Evolutionary conservation across 37 sponge, comb jelly and placozoan genomes (phyloP).

Genomic region (Chondrosia reniformis): DNA sequence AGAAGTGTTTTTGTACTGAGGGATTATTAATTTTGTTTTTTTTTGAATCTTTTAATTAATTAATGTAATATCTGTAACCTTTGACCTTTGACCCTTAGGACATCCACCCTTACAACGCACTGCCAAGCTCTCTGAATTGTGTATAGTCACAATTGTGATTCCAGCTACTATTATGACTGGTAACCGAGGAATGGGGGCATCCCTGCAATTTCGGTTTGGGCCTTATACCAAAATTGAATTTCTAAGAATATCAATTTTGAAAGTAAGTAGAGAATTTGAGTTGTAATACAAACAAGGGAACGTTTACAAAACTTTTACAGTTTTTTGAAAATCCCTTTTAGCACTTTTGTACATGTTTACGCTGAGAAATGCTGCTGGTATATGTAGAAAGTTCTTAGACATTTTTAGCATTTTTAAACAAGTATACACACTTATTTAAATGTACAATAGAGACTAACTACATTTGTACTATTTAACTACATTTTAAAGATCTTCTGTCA

Average conservation of each 20-base stretch:
- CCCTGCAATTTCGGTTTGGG: constrained; percentile 73
- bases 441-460: background rate
- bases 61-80: background rate
- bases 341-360: constrained; percentile 16
- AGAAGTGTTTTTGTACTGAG: no score
- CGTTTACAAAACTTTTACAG: no score
- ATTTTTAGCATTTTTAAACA: background rate
- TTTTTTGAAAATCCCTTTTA: no score
- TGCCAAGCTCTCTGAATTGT: constrained; percentile 53
- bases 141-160: constrained; percentile 54
- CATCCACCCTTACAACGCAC: background rate
- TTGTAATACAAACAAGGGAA: no score
- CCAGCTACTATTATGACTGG: constrained; percentile 38
- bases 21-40: no score
- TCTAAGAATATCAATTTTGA: constrained; percentile 72
- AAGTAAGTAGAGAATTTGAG: no score
- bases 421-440: background rate
- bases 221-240: constrained; percentile 77
- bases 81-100: background rate
- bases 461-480: background rate
- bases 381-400: background rate
- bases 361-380: background rate
- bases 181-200: constrained; percentile 51
- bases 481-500: no score
- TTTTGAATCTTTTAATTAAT: background rate